Evolutionary conservation across 1,140 invertebrate species (phyloP).

Genomic region (Neodiprion lecontei): DNA sequence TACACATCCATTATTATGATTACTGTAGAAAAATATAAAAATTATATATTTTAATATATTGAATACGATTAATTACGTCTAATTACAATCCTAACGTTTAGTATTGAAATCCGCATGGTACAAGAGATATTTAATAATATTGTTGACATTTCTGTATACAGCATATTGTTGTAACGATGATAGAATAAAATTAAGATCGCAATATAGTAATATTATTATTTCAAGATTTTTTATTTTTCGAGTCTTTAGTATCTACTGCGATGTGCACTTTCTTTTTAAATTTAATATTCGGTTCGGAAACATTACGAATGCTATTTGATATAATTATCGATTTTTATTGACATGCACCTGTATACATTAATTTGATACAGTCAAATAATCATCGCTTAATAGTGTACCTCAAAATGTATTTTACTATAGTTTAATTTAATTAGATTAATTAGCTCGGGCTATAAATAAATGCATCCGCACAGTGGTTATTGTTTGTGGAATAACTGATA

Average conservation of each 20-base stretch:
- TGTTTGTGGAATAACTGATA: too few relatives aligned
- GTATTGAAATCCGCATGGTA: slow-evolving; percentile 56
- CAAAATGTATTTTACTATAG: too few relatives aligned
- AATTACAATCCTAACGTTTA: slow-evolving; percentile 60
- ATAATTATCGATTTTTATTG: too few relatives aligned
- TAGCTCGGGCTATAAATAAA: too few relatives aligned
- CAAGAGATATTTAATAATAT: slow-evolving; percentile 59
- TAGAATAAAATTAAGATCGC: slow-evolving; percentile 58
- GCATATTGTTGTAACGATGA: slow-evolving; percentile 57
- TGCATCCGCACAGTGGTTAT: too few relatives aligned
- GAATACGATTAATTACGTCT: slow-evolving; percentile 55
- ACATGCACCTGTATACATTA: too few relatives aligned
- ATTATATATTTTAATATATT: slow-evolving; percentile 62
- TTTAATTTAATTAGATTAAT: too few relatives aligned
- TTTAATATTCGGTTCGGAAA: background rate
- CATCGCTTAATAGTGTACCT: too few relatives aligned
- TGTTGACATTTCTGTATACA: slow-evolving; percentile 57
- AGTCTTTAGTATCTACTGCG: slow-evolving; percentile 3
- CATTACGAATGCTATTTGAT: background rate
- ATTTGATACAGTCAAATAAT: too few relatives aligned
- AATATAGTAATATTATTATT: slow-evolving; percentile 25
- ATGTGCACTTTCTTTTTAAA: background rate
- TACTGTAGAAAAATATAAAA: slow-evolving; percentile 50
- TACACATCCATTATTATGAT: slow-evolving; percentile 49
- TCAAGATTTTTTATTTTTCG: slow-evolving; percentile 23